Conservation (phyloP, 2,888 invertebrate genomes). For the Teleogryllus oceanicus region DNA sequence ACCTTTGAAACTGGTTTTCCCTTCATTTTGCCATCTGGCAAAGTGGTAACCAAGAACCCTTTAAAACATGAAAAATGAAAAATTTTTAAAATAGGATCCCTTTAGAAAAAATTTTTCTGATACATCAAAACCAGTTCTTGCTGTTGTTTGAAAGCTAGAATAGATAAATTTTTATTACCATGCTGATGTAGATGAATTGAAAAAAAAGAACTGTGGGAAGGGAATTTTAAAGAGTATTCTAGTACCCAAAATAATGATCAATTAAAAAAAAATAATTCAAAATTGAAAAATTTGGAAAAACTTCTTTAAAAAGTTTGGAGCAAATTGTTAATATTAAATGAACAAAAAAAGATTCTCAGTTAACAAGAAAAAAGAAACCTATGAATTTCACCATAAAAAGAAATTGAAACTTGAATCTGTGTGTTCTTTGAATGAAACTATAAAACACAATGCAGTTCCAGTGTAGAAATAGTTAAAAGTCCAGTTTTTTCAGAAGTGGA, state of each 20-base stretch:
- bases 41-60: conserved; percentile 67
- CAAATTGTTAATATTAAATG: not conserved
- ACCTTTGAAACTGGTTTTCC: conserved; percentile 76
- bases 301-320: not conserved
- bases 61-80: conserved; percentile 64
- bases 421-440: not conserved
- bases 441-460: not conserved
- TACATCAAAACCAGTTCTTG: conserved; percentile 59
- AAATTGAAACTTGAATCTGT: not conserved
- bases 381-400: not conserved
- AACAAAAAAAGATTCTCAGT: not conserved
- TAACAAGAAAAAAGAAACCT: not conserved
- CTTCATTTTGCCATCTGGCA: conserved; percentile 70
- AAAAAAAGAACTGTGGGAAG: conserved; percentile 55
- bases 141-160: conserved; percentile 64
- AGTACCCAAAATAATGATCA: not conserved
- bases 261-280: not conserved
- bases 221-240: conserved; percentile 32
- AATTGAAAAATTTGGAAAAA: not conserved
- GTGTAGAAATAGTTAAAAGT: not conserved
- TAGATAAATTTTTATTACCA: conserved; percentile 69
- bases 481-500: not conserved
- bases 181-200: conserved; percentile 52
- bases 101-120: conserved; percentile 65
- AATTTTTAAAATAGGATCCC: conserved; percentile 75